Evolutionary conservation across 2,888 invertebrate species (phyloP), one percentile per base, ranked within the genome.

Genomic region (Lysandra coridon): DNA sequence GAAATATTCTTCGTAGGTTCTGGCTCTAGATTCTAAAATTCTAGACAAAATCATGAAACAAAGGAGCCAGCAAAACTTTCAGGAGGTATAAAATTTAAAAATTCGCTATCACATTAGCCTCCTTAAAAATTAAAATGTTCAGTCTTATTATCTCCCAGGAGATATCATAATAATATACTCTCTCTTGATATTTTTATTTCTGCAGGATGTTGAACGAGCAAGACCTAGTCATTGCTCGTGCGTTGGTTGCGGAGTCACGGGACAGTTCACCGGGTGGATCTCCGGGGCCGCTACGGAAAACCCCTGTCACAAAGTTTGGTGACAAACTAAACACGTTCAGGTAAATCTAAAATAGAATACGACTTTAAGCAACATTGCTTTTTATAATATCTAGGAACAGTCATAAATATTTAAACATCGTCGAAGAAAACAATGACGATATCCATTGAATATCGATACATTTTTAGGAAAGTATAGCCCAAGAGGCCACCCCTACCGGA

Each of bases 271-370:
- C 96, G 0, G 95, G 95, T 7, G 95, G 95, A 40, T 96, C 96
- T 1, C 96, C 96, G 0, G 93, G 93, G 12, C 96, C 96, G 0
- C 86, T 96, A 30, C 95, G 96, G 82, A 97, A 96, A 87, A 96
- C 96, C 1, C 92, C 95, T 4, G 93, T 96, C 0, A 92, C 95
- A 17, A 95, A 96, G 83, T 90, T 97, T 80, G 95, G 95, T 69
- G 96, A 97, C 85, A 96, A 96, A 87, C 95, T 96, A 33, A 96
- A 96, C 85, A 96, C 96, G 79, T 97, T 97, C 90, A 95, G 97
- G 97, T 97, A 85, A 84, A 81, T 53, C 40, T 64, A 30, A 6
- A 64, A 30, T 64, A 64, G 23, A 64, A 30, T 64, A 69, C 6
- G 69, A 33, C 14, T 14, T 33, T 69, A 4, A 5, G 37, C 69